Conservation (phyloP, 23 tunicate genomes). For the Ciona savignyi region DNA sequence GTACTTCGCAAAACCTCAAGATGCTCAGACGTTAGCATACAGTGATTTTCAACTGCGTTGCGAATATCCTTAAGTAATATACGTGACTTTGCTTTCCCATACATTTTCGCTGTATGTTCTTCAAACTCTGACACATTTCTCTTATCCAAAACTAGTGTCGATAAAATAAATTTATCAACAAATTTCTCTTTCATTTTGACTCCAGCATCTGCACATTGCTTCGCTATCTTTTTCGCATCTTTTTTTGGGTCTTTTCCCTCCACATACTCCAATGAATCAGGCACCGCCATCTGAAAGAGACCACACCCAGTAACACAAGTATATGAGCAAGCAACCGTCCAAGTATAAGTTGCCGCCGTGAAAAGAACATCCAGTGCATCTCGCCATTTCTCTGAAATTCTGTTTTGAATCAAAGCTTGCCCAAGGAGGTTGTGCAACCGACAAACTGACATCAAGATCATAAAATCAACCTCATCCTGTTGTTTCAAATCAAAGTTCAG, state of each 20-base stretch:
- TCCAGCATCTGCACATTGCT: conserved; percentile 17
- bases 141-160: neutral
- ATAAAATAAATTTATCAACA: conserved; percentile 10
- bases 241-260: conserved; percentile 8
- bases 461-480: conserved; percentile 13
- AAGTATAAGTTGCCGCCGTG: conserved; percentile 23
- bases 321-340: conserved; percentile 16
- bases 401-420: conserved; percentile 38
- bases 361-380: conserved; percentile 18
- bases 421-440: conserved; percentile 41
- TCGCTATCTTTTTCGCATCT: conserved; percentile 6
- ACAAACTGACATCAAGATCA: conserved; percentile 22
- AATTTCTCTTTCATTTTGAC: neutral
- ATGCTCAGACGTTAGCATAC: neutral
- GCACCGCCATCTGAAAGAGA: neutral
- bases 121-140: neutral
- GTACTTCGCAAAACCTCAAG: conserved; percentile 9
- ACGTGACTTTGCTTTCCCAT: neutral
- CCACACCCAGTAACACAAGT: neutral
- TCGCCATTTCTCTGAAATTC: conserved; percentile 3
- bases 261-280: conserved; percentile 12
- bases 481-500: neutral
- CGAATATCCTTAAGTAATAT: neutral
- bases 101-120: neutral
- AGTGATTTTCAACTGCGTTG: neutral